phyloP scores from a whole-genome alignment of 2,888 invertebrate genomes.

The Parelbella ahira region DNA sequence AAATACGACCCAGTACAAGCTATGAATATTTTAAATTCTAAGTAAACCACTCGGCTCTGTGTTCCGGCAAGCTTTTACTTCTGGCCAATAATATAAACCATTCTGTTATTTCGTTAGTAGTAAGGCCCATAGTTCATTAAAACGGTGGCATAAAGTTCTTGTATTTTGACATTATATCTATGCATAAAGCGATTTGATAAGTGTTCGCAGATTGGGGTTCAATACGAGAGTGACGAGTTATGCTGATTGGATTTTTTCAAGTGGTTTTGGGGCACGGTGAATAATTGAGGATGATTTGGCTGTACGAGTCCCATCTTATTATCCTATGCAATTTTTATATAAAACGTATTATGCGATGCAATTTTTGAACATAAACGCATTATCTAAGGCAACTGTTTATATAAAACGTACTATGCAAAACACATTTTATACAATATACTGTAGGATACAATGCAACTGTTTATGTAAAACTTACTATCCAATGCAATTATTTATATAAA shows the following conservation, averaged over 20 bases:
- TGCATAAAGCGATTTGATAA: slow-evolving; percentile 76
- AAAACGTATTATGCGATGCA: too few species aligned
- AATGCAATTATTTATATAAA: too few species aligned
- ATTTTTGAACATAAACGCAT: too few species aligned
- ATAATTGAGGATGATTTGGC: slow-evolving; percentile 73
- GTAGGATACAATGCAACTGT: too few species aligned
- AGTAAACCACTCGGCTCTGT: slow-evolving; percentile 75
- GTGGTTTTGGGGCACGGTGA: slow-evolving; percentile 67
- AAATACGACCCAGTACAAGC: slow-evolving; percentile 82
- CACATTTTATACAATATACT: too few species aligned
- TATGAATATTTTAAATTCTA: slow-evolving; percentile 82
- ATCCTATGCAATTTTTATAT: too few species aligned
- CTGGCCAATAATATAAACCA: slow-evolving; percentile 54
- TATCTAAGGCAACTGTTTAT: too few species aligned
- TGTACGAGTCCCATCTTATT: slow-evolving; percentile 39
- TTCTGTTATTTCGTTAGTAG: slow-evolving; percentile 44
- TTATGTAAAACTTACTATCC: too few species aligned
- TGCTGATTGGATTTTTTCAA: slow-evolving; percentile 80
- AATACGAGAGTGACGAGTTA: slow-evolving; percentile 77
- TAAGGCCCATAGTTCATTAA: slow-evolving; percentile 53
- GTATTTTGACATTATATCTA: slow-evolving; percentile 61
- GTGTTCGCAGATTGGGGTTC: slow-evolving; percentile 75
- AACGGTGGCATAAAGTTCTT: slow-evolving; percentile 39
- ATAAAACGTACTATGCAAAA: too few species aligned
- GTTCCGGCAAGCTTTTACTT: slow-evolving; percentile 55